Evolutionary conservation across 2,113 vertebrate species (phyloP).

Genomic region (Canis aureus): DNA sequence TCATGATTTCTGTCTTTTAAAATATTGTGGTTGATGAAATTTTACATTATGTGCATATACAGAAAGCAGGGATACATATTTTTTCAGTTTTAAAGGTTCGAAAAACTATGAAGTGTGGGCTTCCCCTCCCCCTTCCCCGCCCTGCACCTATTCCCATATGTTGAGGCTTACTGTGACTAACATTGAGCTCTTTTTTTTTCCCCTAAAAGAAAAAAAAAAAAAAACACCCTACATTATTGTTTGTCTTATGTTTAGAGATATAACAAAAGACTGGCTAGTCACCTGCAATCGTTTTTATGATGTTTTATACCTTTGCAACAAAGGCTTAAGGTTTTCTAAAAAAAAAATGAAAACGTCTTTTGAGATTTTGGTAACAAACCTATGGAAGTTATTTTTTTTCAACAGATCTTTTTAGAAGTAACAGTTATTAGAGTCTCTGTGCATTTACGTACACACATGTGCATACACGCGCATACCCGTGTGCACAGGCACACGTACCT

Average conservation of each 20-base stretch:
- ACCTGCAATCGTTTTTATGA: slow-evolving; percentile 77
- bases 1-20: slow-evolving; percentile 89
- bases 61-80: slow-evolving; percentile 78
- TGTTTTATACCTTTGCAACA: slow-evolving; percentile 80
- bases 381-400: slow-evolving; percentile 71
- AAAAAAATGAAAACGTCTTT: slow-evolving; percentile 77
- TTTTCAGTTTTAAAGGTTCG: slow-evolving; percentile 76
- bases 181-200: slow-evolving; percentile 71
- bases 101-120: slow-evolving; percentile 57
- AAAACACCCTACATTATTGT: slow-evolving; percentile 67
- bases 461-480: not conserved
- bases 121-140: slow-evolving; percentile 52
- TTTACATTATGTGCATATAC: slow-evolving; percentile 86
- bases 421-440: slow-evolving; percentile 40
- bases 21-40: slow-evolving; percentile 89
- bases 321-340: slow-evolving; percentile 67
- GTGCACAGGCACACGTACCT: not conserved
- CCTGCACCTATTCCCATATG: slow-evolving; percentile 75
- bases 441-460: not conserved
- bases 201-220: slow-evolving; percentile 2
- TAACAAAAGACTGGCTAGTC: slow-evolving; percentile 80
- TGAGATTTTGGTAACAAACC: slow-evolving; percentile 72
- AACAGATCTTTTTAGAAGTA: slow-evolving; percentile 60
- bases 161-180: slow-evolving; percentile 77
- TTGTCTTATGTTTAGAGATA: slow-evolving; percentile 82